Evolutionary conservation across 1,140 invertebrate genomes (phyloP), one percentile per base, ranked within the genome.

Genomic region (Nebria ingens): DNA sequence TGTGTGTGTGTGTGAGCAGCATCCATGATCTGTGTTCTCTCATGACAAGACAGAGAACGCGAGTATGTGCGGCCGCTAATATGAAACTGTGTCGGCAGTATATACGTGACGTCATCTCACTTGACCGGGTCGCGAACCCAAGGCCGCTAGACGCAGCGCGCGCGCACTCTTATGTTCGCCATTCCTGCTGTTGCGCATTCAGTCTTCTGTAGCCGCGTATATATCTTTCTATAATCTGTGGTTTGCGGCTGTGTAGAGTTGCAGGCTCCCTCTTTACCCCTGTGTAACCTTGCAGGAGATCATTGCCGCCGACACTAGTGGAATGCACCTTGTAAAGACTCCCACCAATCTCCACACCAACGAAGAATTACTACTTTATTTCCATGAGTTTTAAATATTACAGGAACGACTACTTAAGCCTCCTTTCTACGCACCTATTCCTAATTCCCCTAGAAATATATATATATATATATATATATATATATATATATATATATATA

Each of bases 71-170:
- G 13, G 13, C 25, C 6, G 40, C 9, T 12, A 17, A 45, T 45
- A 17, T 3, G 40, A 45, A 45, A 45, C 40, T 45, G 40, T 45
- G 40, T 45, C 40, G 40, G 40, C 40, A 45, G 40, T 45, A 17
- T 17, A 4, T 17, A 17, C 9, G 15, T 45, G 40, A 45, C 17
- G 40, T 45, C 40, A 45, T 45, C 40, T 29, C 40, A 45, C 40
- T 45, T 45, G 40, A 45, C 40, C 40, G 40, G 40, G 40, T 45
- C 40, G 40, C 40, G 40, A 45, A 45, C 40, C 40, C 25, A 45
- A 45, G 40, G 40, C 40, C 40, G 40, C 40, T 17, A 45, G 40
- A 45, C 40, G 9, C 9, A 12, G 40, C 40, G 40, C 40, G 40
- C 40, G 40, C 40, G 13, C 13, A 29, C 25, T 29, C 25, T 4